phyloP scores from a whole-genome alignment of 2,797 vertebrate species.

The Gallinago nigripennis region DNA sequence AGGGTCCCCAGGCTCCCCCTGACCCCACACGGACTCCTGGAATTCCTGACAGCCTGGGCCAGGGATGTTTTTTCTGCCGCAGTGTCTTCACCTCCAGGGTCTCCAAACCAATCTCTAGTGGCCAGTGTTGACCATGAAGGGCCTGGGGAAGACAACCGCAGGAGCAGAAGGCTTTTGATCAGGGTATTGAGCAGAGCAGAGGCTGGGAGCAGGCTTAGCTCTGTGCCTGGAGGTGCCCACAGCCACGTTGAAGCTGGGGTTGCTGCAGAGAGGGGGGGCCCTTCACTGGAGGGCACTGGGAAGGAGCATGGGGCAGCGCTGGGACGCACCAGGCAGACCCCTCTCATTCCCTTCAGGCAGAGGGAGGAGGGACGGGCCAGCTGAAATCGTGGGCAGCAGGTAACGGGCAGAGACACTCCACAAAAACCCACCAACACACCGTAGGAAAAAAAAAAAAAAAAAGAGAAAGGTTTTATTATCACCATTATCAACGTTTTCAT shows the following conservation, averaged over 20 bases:
- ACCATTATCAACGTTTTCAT: constrained; percentile 74
- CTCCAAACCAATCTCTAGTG: neutral
- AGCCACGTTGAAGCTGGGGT: neutral
- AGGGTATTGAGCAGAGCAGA: neutral
- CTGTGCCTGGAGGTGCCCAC: neutral
- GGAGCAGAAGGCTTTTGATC: neutral
- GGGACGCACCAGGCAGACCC: neutral
- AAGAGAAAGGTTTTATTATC: constrained; percentile 63
- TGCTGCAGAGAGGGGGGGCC: neutral
- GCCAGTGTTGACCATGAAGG: neutral
- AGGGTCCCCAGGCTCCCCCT: neutral
- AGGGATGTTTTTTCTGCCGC: neutral
- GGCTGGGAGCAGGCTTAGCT: neutral
- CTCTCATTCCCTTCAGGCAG: neutral
- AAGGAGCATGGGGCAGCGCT: neutral
- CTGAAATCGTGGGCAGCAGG: neutral
- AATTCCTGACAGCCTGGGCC: neutral
- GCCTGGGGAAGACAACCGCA: neutral
- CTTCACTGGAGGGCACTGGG: accelerated
- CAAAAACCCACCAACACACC: neutral
- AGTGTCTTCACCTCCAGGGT: neutral
- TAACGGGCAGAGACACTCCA: neutral
- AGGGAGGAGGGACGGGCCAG: neutral
- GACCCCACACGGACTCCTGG: too few relatives aligned
- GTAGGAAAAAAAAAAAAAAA: constrained; percentile 4